These are phyloP conservation scores for Mastacembelus armatus DNA, from an alignment of 2,797 vertebrate genomes.

Conservation along the genomic window DNA sequence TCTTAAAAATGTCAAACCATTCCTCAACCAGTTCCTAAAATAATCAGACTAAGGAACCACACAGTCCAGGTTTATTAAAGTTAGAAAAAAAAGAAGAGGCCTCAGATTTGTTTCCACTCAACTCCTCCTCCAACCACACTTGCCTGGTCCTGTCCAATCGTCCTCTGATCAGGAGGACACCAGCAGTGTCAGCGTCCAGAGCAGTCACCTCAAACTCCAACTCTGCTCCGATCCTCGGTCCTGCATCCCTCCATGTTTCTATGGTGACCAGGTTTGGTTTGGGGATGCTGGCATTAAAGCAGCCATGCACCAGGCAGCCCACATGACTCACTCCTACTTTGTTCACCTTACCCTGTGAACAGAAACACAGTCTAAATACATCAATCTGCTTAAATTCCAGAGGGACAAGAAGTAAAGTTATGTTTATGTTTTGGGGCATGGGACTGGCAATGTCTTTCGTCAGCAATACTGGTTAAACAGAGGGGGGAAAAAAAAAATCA, in stretches of 20 bases:
- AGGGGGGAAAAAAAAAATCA: no score
- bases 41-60: no score
- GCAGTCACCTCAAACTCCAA: slow-evolving; percentile 91
- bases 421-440: no score
- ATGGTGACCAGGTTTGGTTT: slow-evolving; percentile 86
- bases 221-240: slow-evolving; percentile 86
- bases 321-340: slow-evolving; percentile 92
- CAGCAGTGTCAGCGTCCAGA: slow-evolving; percentile 91
- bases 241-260: slow-evolving; percentile 87
- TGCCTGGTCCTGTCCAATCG: slow-evolving; percentile 85
- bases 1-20: neutral
- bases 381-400: no score
- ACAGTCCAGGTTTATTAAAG: no score
- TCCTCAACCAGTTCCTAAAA: no score
- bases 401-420: no score
- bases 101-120: neutral
- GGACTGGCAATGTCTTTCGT: neutral
- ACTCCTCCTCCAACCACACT: slow-evolving; percentile 2
- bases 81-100: no score
- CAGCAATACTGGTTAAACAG: no score
- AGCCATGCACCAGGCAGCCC: slow-evolving; percentile 94
- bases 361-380: neutral
- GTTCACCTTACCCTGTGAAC: slow-evolving; percentile 90
- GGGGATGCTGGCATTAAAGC: slow-evolving; percentile 95
- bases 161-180: slow-evolving; percentile 94